Conservation (phyloP, 2,888 invertebrate species). For the Tiliacea aurago region DNA sequence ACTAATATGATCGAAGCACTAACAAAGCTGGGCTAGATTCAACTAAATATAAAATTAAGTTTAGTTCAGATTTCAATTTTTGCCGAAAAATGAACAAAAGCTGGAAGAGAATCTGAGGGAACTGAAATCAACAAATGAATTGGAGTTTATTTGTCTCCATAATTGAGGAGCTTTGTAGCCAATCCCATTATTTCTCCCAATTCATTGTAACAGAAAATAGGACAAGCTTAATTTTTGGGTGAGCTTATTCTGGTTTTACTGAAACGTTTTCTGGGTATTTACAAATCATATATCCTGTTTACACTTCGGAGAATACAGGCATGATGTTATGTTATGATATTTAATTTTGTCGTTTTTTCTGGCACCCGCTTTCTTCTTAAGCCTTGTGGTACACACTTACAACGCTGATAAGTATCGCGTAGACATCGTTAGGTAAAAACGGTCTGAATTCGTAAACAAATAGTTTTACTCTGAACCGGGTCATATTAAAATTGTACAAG, state of each 20-base stretch:
- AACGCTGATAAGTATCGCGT: constrained; percentile 50
- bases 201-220: neutral
- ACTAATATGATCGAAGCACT: neutral
- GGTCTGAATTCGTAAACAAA: constrained; percentile 41
- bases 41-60: neutral
- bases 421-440: constrained; percentile 41
- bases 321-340: neutral
- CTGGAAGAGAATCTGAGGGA: too few relatives aligned
- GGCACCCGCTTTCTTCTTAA: neutral
- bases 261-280: neutral
- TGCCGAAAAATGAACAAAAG: neutral
- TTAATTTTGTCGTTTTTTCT: neutral
- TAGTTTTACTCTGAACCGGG: constrained; percentile 3
- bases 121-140: too few relatives aligned
- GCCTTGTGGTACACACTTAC: constrained; percentile 3
- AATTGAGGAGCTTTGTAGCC: neutral
- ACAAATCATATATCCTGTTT: neutral
- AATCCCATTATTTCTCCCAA: constrained; percentile 31
- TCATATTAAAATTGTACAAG: constrained; percentile 15
- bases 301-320: too few relatives aligned
- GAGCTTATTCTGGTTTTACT: neutral
- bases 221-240: constrained; percentile 1
- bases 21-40: neutral
- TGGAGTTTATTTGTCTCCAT: constrained; percentile 18
- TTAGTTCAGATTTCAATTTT: neutral